A percentile compares a stretch with the other conserved stretches of the same genome.
phyloP scores from a whole-genome alignment of 2,113 vertebrate species.

The Harpagus bidentatus region DNA sequence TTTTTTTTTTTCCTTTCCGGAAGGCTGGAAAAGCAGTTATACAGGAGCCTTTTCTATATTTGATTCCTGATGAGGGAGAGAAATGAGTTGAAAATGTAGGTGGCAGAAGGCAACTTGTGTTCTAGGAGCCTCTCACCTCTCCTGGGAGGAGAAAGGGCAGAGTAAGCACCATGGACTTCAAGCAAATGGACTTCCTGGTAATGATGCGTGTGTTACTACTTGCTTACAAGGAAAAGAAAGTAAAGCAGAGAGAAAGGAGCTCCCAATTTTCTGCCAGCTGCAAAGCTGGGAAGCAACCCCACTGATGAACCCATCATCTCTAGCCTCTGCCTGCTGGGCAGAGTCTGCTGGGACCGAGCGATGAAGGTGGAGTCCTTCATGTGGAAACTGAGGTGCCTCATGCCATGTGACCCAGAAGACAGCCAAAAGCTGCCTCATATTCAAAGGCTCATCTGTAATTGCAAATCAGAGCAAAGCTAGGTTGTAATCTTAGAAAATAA shows the following conservation, averaged over 20 bases:
- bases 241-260: not conserved
- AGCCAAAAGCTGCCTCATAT: not conserved
- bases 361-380: not conserved
- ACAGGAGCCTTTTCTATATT: not conserved
- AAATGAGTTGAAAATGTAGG: not conserved
- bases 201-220: not conserved
- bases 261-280: not conserved
- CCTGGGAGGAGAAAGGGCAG: not conserved
- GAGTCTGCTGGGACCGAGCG: not conserved
- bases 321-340: not conserved
- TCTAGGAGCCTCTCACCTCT: not conserved
- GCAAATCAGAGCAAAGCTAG: not conserved
- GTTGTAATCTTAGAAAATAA: not conserved
- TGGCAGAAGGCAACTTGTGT: not conserved
- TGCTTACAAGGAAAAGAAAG: not conserved
- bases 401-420: conserved; percentile 29
- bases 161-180: not conserved
- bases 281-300: not conserved
- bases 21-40: not conserved
- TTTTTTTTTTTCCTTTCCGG: too few species aligned
- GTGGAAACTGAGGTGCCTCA: not conserved
- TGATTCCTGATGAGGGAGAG: not conserved
- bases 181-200: not conserved
- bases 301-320: not conserved
- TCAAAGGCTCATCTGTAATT: not conserved